phyloP scores from a whole-genome alignment of 2,113 vertebrate species.

The Origma solitaria region DNA sequence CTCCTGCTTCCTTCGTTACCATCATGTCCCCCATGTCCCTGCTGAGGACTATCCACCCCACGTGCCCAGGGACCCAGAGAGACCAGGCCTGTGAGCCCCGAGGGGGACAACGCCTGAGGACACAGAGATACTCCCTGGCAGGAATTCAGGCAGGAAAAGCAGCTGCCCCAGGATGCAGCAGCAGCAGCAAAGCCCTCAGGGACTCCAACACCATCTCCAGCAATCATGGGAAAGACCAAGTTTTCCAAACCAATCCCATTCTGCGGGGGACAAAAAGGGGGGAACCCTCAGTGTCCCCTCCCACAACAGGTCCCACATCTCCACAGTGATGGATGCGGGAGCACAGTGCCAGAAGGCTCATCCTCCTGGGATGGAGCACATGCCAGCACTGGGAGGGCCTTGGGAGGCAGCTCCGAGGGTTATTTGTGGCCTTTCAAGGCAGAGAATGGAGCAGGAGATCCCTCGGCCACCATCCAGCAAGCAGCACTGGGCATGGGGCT shows the following conservation, averaged over 20 bases:
- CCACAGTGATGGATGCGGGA: fast-evolving
- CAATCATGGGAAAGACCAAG: not conserved
- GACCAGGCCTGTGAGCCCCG: fast-evolving
- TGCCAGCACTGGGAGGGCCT: not conserved
- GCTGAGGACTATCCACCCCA: not conserved
- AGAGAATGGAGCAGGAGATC: not conserved
- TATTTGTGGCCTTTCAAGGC: not conserved
- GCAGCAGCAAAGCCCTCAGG: not conserved
- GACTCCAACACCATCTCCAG: not conserved
- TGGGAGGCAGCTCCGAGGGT: fast-evolving
- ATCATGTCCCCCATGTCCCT: not conserved
- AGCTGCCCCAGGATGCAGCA: not conserved
- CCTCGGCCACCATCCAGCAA: fast-evolving
- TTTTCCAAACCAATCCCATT: not conserved
- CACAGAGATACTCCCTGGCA: not conserved
- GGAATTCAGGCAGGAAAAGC: not conserved
- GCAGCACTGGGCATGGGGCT: fast-evolving
- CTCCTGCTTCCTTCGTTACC: not conserved
- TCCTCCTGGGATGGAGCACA: fast-evolving
- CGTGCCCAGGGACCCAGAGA: fast-evolving
- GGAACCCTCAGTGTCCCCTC: fast-evolving
- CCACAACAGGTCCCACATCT: not conserved
- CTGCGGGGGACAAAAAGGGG: not conserved
- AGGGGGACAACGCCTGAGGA: not conserved
- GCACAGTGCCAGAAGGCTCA: fast-evolving